Conservation (phyloP, 2,888 invertebrate genomes). For the Melinopterus prodromus region DNA sequence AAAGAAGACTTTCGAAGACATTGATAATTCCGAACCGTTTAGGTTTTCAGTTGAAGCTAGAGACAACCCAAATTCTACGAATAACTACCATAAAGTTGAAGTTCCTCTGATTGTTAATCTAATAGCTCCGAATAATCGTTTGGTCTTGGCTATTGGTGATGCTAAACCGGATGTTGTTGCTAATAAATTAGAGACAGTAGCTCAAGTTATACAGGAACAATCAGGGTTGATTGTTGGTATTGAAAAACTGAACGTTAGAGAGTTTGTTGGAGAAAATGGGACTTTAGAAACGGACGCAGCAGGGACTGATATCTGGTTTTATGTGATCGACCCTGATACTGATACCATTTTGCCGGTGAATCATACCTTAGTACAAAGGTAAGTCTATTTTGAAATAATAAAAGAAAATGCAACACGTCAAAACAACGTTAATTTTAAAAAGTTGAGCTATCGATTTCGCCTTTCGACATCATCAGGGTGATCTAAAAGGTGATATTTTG, state of each 20-base stretch:
- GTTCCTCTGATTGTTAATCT: slow-evolving; percentile 79
- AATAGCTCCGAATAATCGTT: slow-evolving; percentile 77
- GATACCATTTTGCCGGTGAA: slow-evolving; percentile 79
- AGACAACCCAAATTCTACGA: slow-evolving; percentile 75
- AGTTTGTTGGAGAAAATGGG: slow-evolving; percentile 77
- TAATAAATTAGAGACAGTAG: slow-evolving; percentile 64
- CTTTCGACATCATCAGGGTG: no score
- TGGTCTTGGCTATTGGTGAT: slow-evolving; percentile 57
- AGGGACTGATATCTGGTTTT: slow-evolving; percentile 89
- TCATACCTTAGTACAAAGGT: slow-evolving; percentile 74
- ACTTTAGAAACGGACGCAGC: slow-evolving; percentile 74
- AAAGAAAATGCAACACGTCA: neutral
- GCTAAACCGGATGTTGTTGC: slow-evolving; percentile 75
- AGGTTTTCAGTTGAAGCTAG: slow-evolving; percentile 76
- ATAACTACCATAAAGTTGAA: slow-evolving; percentile 69
- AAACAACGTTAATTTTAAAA: no score
- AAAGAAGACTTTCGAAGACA: slow-evolving; percentile 74
- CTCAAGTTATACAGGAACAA: slow-evolving; percentile 73
- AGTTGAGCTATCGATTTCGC: no score
- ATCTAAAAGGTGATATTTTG: no score
- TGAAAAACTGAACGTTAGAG: slow-evolving; percentile 83
- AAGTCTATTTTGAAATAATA: slow-evolving; percentile 46
- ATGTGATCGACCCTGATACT: slow-evolving; percentile 80
- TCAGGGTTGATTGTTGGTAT: slow-evolving; percentile 81
- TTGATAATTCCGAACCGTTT: slow-evolving; percentile 75